A percentile compares a stretch with the other conserved stretches of the same genome.
These are phyloP conservation scores for Anolis apletophallus DNA, from an alignment of 2,797 vertebrate species.

Conservation along the genomic window DNA sequence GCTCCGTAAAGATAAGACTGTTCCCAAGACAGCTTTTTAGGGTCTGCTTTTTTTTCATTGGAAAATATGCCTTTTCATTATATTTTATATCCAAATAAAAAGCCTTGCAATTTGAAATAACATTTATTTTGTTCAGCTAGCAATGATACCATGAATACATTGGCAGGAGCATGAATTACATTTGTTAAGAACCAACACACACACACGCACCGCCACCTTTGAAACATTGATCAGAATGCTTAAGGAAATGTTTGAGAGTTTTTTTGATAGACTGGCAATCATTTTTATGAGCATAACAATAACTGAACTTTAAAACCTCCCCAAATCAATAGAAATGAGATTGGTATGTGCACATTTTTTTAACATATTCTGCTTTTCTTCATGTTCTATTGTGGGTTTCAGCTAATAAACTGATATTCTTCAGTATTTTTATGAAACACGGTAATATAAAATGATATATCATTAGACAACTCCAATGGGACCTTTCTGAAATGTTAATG, in stretches of 20 bases:
- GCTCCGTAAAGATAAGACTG: not conserved
- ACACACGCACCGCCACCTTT: not conserved
- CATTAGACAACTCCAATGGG: not conserved
- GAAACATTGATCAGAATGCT: not conserved
- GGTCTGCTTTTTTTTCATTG: not conserved
- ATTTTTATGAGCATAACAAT: constrained; percentile 17
- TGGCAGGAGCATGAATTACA: not conserved
- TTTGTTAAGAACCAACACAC: not conserved
- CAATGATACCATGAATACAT: not conserved
- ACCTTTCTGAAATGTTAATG: not conserved
- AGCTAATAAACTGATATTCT: constrained; percentile 1
- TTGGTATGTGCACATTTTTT: constrained; percentile 1
- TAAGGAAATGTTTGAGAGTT: not conserved
- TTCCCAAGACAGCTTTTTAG: not conserved
- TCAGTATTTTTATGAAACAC: not conserved
- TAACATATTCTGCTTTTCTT: constrained; percentile 7
- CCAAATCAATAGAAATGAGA: constrained; percentile 29
- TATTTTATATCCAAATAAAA: constrained; percentile 30
- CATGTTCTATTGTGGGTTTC: constrained; percentile 19
- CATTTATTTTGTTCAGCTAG: constrained; percentile 19
- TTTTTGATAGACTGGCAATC: not conserved
- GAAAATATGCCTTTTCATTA: not conserved
- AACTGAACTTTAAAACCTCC: constrained; percentile 34
- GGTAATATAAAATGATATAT: not conserved
- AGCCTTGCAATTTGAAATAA: not conserved